A percentile compares a stretch with the other conserved stretches of the same genome.
These are phyloP conservation scores for Campoplex capitator DNA, from an alignment of 2,888 invertebrate genomes.

Conservation along the genomic window DNA sequence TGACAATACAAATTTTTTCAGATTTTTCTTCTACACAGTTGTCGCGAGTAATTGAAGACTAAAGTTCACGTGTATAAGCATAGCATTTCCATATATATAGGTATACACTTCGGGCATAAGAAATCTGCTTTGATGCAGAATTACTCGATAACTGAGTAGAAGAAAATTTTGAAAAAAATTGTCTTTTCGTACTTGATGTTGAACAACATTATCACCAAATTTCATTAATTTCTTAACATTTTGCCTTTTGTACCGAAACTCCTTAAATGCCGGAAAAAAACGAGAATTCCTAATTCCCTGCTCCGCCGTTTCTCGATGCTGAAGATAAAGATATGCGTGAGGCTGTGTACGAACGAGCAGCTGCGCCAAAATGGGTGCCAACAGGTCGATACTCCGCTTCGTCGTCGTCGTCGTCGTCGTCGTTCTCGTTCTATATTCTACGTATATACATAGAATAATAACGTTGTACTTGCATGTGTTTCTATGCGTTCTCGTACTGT, in stretches of 20 bases:
- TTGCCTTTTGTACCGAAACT: not conserved
- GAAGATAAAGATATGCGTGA: conserved; percentile 77
- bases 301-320: conserved; percentile 67
- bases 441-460: not conserved
- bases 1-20: no score
- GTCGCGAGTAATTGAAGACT: no score
- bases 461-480: not conserved
- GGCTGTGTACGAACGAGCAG: conserved; percentile 71
- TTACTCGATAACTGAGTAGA: no score
- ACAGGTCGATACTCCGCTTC: conserved; percentile 80
- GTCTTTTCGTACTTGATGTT: no score
- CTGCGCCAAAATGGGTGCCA: conserved; percentile 75
- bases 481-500: not conserved
- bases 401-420: conserved; percentile 18
- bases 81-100: no score
- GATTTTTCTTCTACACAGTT: no score
- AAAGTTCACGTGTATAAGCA: no score
- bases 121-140: no score
- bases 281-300: not conserved
- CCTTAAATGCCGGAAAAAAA: not conserved
- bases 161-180: no score
- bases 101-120: no score
- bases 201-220: no score
- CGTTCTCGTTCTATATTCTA: conserved; percentile 11
- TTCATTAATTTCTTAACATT: no score